Conservation (phyloP, 2,888 invertebrate species). For the Drosophila nigritarsus region DNA sequence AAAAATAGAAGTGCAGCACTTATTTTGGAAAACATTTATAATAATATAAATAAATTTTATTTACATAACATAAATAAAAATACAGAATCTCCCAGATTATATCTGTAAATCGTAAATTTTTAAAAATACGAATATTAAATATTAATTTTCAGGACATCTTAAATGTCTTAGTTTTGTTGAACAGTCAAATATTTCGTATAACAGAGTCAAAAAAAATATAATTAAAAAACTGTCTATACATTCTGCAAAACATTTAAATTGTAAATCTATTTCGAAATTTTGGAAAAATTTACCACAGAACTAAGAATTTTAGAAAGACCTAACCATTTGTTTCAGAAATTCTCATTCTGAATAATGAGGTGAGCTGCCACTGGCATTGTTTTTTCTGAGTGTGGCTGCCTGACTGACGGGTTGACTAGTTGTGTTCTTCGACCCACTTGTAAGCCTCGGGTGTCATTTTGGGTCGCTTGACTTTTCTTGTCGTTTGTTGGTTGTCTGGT, state of each 20-base stretch:
- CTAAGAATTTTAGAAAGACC: neutral
- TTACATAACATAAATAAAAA: no score
- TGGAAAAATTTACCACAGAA: neutral
- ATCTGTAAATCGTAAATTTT: neutral
- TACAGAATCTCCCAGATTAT: neutral
- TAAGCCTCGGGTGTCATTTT: conserved; percentile 70
- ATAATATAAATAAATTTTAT: neutral
- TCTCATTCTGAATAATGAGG: neutral
- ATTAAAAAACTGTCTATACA: neutral
- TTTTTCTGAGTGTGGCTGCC: conserved; percentile 11
- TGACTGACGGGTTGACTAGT: neutral
- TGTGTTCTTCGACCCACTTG: conserved; percentile 64
- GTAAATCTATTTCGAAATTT: neutral
- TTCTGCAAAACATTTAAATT: neutral
- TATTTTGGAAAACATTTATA: neutral
- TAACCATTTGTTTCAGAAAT: neutral
- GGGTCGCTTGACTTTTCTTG: conserved; percentile 67
- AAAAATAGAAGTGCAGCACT: neutral
- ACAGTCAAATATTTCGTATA: no score
- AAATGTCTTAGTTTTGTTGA: neutral
- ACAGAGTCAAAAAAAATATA: no score
- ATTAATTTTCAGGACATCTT: neutral
- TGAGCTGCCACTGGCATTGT: neutral
- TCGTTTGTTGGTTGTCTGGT: conserved; percentile 44
- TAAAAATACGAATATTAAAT: neutral